A percentile compares a stretch with the other conserved stretches of the same genome.
Evolutionary conservation across 2,113 vertebrate species (phyloP).

Genomic region (Pachyramphus minor): DNA sequence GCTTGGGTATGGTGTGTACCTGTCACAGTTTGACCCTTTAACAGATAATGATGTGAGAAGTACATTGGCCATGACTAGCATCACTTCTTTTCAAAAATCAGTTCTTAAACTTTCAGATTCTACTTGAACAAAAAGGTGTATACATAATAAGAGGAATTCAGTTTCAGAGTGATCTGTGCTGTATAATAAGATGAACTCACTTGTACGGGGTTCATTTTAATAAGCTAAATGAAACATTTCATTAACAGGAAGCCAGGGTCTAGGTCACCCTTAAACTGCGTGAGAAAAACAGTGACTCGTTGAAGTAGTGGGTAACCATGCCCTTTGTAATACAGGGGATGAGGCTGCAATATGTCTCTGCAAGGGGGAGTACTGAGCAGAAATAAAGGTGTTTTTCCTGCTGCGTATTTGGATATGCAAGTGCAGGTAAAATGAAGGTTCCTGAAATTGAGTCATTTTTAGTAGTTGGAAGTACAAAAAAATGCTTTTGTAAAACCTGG

Average conservation of each 20-base stretch:
- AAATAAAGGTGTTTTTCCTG: background rate
- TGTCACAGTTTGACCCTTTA: background rate
- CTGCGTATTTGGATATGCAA: background rate
- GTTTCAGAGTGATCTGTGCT: background rate
- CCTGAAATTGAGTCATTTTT: background rate
- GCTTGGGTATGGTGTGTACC: rapidly evolving
- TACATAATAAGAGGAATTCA: background rate
- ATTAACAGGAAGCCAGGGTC: background rate
- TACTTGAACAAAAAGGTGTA: background rate
- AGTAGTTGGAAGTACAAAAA: background rate
- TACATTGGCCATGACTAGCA: background rate
- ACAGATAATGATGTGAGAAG: background rate
- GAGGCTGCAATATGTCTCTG: background rate
- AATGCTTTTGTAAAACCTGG: background rate
- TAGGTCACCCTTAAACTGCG: background rate
- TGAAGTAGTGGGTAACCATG: background rate
- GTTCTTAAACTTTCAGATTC: background rate
- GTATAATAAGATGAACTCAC: background rate
- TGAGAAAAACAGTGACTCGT: background rate
- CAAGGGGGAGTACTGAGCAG: background rate
- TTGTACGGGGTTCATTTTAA: background rate
- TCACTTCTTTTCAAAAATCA: background rate
- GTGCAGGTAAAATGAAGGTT: background rate
- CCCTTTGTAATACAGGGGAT: background rate
- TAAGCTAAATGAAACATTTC: background rate